Base-by-base conservation (phyloP, 2,113 vertebrate species). In the Dasyurus viverrinus region DNA sequence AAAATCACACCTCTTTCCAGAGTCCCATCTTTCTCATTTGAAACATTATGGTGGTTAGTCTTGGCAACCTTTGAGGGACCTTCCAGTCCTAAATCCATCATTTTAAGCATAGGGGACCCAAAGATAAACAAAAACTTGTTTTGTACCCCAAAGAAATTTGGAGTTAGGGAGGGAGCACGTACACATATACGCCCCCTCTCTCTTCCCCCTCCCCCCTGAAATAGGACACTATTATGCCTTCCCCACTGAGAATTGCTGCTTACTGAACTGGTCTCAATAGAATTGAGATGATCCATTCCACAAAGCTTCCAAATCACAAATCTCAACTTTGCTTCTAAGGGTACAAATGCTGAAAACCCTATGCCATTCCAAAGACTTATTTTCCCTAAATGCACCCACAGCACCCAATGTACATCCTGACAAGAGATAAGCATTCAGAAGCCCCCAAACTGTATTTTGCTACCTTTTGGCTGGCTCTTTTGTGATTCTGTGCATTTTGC, bases 381-480 rank as follows among this genome's bases (percentile, higher is more conserved):
- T 26, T 46, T 95, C 47, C 54, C 48, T 53, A 47, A 90, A 52
- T 92, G 90, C 57, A 55, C 50, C 42, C 90, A 50, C 92, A 54
- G 54, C 93, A 93, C 84, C 50, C 50, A 52, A 52, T 10, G 50
- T 11, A 92, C n/a, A 50, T 26, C 10, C 90, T 90, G 53, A 91
- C 57, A 95, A 90, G 95, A 92, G 4, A 84, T 90, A 92, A 92
- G 10, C 42, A 90, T 36, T 55, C 53, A 48, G 93, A 94, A 84
- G 24, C 9, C 92, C 19, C 26, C 52, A 90, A 14, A 94, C n/a
- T 91, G 22, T 52, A 36, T 46, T 94, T 94, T 55, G 10, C 53
- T 93, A 23, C 8, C 0, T 0, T 55, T 91, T 89, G 89, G 6
- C 48, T 93, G 94, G 46, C 26, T 23, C 48, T 68, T 92, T 94